Base-by-base conservation (phyloP, 2,113 vertebrate species). In the Prietella phreatophila region DNA sequence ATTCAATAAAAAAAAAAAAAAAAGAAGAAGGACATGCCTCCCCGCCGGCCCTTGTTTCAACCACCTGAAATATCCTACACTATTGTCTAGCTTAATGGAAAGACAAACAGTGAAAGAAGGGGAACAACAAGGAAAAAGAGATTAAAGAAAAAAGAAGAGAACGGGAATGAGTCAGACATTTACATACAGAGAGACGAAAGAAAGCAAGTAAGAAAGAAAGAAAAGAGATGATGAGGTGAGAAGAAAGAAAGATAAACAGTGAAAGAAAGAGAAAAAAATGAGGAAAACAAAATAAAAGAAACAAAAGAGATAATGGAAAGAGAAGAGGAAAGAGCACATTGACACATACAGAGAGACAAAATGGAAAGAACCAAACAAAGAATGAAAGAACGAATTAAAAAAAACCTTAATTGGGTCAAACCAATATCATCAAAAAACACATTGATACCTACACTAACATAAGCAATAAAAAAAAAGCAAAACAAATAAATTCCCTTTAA, bases 31-130 rank as follows among this genome's bases (percentile, higher is more conserved):
- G 10, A 50, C 22, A 27, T 76, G 1, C 10, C 4, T 11, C 27
- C 0, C 0, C 2, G 0, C 19, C 17, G 0, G 0, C 20, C 10
- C 4, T 25, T 1, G 11, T 53, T 78, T 6, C 1, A n/a, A n/a
- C 9, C 22, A 27, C 42, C 42, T 78, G 22, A n/a, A 50, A 78
- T 14, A 15, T 50, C 42, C 75, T 50, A 8, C 20, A 81, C 7
- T n/a, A 11, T 17, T 50, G 22, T 39, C 19, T 22, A 19, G 2
- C 67, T 71, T 19, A 4, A 61, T 7, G 60, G 60, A 25, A 25
- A 60, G 20, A 8, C 58, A 22, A 22, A 60, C 1, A 14, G 1
- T 11, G 2, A 65, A 13, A 36, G 71, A 36, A 50, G 47, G 47
- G 9, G 9, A 19, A 75, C 11, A 22, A 22, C 10, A 22, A 22